A percentile compares a stretch with the other conserved stretches of the same genome.
Conservation (phyloP, 2,888 invertebrate genomes). For the Pandemis heparana region DNA sequence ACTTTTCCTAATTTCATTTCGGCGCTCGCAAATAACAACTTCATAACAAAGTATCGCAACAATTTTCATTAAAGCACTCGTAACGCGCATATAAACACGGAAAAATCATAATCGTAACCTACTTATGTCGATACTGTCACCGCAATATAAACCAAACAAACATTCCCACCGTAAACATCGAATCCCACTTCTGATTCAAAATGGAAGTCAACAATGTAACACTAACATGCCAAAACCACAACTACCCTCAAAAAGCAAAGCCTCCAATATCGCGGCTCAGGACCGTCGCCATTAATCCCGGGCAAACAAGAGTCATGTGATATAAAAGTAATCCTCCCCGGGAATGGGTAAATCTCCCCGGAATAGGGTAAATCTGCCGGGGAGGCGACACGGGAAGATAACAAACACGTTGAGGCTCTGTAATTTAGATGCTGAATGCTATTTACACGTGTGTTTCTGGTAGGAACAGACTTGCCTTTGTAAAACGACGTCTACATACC, state of each 20-base stretch:
- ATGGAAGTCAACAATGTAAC: not conserved
- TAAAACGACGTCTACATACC: not conserved
- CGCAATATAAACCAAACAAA: not conserved
- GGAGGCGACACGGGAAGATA: slow-evolving; percentile 16
- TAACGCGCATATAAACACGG: not conserved
- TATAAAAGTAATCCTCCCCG: slow-evolving; percentile 29
- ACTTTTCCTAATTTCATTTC: not conserved
- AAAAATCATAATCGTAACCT: not conserved
- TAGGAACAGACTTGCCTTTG: not conserved
- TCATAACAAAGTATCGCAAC: not conserved
- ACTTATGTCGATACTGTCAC: not conserved
- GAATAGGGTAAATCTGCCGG: slow-evolving; percentile 23
- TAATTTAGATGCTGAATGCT: slow-evolving; percentile 11
- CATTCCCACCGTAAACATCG: not conserved
- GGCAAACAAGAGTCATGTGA: slow-evolving; percentile 25
- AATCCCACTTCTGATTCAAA: slow-evolving; percentile 2
- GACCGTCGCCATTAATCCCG: slow-evolving; percentile 18
- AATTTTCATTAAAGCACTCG: slow-evolving; percentile 4
- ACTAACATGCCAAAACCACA: slow-evolving; percentile 9
- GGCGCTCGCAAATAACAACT: not conserved
- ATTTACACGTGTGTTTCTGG: slow-evolving; percentile 20
- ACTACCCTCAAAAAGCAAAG: slow-evolving; percentile 20
- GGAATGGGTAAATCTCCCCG: slow-evolving; percentile 15
- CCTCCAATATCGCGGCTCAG: slow-evolving; percentile 22
- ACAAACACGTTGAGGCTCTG: slow-evolving; percentile 10